Percentiles rank a stretch among this genome's conserved stretches.
Conservation (phyloP, 1,140 invertebrate genomes). For the Pteromalus puparum region DNA sequence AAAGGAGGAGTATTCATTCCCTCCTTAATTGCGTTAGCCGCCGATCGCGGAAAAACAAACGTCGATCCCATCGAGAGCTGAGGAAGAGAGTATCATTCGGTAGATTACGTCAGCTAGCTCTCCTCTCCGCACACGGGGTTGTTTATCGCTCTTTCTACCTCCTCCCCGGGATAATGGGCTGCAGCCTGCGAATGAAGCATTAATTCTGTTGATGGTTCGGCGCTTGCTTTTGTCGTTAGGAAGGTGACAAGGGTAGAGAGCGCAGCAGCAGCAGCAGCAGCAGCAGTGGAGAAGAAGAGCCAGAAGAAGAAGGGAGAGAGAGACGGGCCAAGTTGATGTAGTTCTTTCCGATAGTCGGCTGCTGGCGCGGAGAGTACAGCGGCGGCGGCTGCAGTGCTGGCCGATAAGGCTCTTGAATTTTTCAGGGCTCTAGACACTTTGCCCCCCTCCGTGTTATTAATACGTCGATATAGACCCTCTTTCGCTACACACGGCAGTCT, state of each 20-base stretch:
- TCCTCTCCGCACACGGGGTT: background rate
- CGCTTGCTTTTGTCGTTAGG: slow-evolving; percentile 3
- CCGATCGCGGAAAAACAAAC: too few species aligned
- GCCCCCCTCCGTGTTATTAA: background rate
- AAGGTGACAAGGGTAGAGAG: slow-evolving; percentile 3
- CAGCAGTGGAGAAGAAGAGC: background rate
- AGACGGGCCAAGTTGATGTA: background rate
- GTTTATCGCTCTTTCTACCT: background rate
- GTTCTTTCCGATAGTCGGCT: background rate
- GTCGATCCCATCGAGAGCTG: too few species aligned
- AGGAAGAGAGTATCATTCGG: background rate
- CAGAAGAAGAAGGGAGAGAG: background rate
- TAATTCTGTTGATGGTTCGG: background rate
- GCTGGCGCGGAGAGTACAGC: background rate
- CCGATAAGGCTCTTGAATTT: background rate
- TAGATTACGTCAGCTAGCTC: background rate
- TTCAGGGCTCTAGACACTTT: background rate
- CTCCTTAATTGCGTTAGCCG: too few species aligned
- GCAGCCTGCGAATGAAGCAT: slow-evolving; percentile 2
- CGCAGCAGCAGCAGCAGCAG: too few species aligned
- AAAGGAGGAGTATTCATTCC: too few species aligned
- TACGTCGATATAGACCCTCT: background rate
- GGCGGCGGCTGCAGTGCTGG: background rate
- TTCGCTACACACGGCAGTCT: background rate
- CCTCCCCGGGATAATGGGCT: background rate